Percentiles rank a stretch among this genome's conserved stretches.
These are phyloP conservation scores for Ellobium chinense DNA, from an alignment of 2,888 invertebrate genomes.

Conservation along the genomic window DNA sequence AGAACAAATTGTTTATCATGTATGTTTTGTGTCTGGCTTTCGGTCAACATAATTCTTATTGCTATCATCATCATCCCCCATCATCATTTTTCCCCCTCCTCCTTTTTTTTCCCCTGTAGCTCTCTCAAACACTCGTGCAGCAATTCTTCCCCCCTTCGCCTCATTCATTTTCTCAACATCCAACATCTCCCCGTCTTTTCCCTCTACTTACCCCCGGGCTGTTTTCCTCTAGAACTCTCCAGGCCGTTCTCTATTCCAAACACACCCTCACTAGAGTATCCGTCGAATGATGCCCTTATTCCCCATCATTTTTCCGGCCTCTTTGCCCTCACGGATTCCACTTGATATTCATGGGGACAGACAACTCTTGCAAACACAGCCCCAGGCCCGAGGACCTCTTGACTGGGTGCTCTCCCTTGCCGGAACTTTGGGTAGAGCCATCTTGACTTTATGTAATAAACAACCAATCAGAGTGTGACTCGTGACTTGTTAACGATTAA, in stretches of 20 bases:
- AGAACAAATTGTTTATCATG: too few species aligned
- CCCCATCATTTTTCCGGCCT: slow-evolving; percentile 36
- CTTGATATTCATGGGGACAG: slow-evolving; percentile 41
- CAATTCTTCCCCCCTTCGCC: too few species aligned
- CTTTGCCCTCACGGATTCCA: slow-evolving; percentile 19
- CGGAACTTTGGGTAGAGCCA: slow-evolving; percentile 36
- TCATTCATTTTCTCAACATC: background rate
- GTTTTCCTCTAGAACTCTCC: slow-evolving; percentile 19
- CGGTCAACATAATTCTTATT: too few species aligned
- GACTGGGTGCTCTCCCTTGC: slow-evolving; percentile 39
- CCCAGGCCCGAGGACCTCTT: slow-evolving; percentile 36
- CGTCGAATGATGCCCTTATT: slow-evolving; percentile 28
- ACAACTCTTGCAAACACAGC: slow-evolving; percentile 44
- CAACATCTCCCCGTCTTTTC: background rate
- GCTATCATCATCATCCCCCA: too few species aligned
- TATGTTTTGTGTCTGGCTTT: too few species aligned
- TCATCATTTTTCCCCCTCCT: too few species aligned
- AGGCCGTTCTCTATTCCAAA: slow-evolving; percentile 37
- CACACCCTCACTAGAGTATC: slow-evolving; percentile 36
- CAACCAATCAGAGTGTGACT: slow-evolving; percentile 36
- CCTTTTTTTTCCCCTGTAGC: too few species aligned
- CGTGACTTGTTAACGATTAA: slow-evolving; percentile 28
- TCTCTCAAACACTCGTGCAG: too few species aligned
- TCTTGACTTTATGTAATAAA: slow-evolving; percentile 47
- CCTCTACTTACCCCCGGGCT: slow-evolving; percentile 13